phyloP scores from a whole-genome alignment of 2,113 vertebrate species.

The Coregonus clupeaformis region DNA sequence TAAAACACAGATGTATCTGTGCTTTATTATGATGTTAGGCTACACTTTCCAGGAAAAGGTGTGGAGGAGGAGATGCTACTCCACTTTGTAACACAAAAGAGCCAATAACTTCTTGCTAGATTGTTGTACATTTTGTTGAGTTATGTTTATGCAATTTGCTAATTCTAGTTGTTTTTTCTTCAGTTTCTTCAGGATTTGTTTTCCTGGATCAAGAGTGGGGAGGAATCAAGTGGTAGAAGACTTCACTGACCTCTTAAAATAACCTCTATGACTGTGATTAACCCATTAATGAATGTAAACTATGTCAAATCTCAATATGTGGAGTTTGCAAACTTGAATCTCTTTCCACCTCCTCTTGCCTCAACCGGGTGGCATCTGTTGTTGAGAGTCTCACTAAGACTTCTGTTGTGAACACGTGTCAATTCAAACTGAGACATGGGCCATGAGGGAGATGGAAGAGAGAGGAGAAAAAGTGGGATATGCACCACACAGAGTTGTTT shows the following conservation, averaged over 20 bases:
- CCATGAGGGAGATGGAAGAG: constrained; percentile 19
- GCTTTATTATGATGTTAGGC: no score
- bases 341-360: constrained; percentile 7
- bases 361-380: constrained; percentile 12
- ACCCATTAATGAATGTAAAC: not conserved
- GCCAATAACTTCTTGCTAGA: no score
- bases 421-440: constrained; percentile 28
- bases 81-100: no score
- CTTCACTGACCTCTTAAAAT: not conserved
- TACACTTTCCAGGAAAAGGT: no score
- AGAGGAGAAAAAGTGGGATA: constrained; percentile 25
- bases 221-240: no score
- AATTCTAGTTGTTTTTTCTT: no score
- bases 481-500: constrained; percentile 58
- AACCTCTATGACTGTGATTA: not conserved
- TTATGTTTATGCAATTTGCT: no score
- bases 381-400: constrained; percentile 4
- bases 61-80: no score
- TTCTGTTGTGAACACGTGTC: constrained; percentile 9
- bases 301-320: not conserved
- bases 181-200: no score
- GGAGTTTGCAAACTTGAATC: not conserved
- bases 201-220: no score
- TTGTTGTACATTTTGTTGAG: no score
- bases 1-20: no score